phyloP scores from a whole-genome alignment of 2,113 vertebrate species.

The Bufo bufo region DNA sequence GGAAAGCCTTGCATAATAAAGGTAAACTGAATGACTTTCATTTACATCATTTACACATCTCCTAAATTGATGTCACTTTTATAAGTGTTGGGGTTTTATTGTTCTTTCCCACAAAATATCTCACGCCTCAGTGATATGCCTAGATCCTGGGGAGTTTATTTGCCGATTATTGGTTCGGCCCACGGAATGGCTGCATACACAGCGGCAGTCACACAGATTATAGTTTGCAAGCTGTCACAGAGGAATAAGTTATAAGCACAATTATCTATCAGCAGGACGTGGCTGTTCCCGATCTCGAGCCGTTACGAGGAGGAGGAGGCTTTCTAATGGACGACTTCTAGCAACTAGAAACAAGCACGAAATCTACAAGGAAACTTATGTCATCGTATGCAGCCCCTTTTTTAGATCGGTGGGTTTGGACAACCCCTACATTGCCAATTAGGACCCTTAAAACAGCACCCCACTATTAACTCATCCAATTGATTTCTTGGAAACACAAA shows the following conservation, averaged over 20 bases:
- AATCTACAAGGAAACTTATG: no score
- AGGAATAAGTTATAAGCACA: slow-evolving; percentile 16
- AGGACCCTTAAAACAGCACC: background rate
- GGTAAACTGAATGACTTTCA: background rate
- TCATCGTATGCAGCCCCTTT: no score
- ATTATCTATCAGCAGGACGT: slow-evolving; percentile 19
- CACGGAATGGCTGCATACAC: background rate
- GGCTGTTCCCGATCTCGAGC: background rate
- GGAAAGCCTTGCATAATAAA: background rate
- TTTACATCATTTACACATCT: background rate
- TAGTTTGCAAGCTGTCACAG: slow-evolving; percentile 1
- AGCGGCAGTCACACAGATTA: background rate
- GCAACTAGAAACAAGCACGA: background rate
- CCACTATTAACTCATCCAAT: background rate
- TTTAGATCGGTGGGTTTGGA: no score
- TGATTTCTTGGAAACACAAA: no score
- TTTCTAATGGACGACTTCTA: background rate
- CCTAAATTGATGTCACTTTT: background rate
- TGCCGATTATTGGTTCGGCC: background rate
- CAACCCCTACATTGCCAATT: background rate
- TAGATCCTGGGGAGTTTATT: background rate
- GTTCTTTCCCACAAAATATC: background rate
- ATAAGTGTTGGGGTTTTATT: background rate
- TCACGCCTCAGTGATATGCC: background rate
- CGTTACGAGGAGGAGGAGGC: background rate